Percentiles rank a stretch among this genome's conserved stretches.
phyloP scores from a whole-genome alignment of 2,113 vertebrate genomes.

The Gobius niger region DNA sequence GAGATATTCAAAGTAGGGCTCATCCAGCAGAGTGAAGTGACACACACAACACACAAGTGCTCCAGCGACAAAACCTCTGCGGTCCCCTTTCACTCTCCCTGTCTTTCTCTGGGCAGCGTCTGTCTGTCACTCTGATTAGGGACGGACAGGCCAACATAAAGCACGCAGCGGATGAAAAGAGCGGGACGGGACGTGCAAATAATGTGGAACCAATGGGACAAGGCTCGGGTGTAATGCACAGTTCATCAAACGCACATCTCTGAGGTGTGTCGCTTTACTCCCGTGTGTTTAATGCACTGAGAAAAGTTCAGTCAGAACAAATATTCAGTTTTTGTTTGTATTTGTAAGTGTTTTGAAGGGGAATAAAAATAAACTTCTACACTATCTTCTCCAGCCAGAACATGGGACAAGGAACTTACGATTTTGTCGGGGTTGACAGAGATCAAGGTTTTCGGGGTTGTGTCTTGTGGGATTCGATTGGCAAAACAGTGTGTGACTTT shows the following conservation, averaged over 20 bases:
- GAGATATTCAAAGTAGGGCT: conserved; percentile 41
- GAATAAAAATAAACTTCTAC: too few species aligned
- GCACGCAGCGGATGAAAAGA: conserved; percentile 55
- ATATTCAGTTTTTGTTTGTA: too few species aligned
- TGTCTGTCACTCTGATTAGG: conserved; percentile 75
- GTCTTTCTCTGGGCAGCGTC: conserved; percentile 72
- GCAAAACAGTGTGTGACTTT: too few species aligned
- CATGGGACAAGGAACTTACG: too few species aligned
- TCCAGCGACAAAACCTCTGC: conserved; percentile 55
- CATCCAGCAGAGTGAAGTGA: conserved; percentile 50
- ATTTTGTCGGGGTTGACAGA: too few species aligned
- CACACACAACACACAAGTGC: conserved; percentile 44
- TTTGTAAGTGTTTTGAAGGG: too few species aligned
- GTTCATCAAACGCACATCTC: conserved; percentile 48
- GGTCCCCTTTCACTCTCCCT: conserved; percentile 57
- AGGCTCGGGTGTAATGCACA: conserved; percentile 53
- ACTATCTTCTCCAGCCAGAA: too few species aligned
- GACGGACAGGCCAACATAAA: conserved; percentile 63
- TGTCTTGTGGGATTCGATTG: too few species aligned
- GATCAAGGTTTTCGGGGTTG: too few species aligned
- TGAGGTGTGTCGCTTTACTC: conserved; percentile 20
- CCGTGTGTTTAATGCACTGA: conserved; percentile 11
- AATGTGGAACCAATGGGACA: conserved; percentile 67
- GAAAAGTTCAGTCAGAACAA: conserved; percentile 1
- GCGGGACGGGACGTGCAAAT: conserved; percentile 58